phyloP scores from a whole-genome alignment of 2,888 invertebrate genomes.

The Epinotia nisella region DNA sequence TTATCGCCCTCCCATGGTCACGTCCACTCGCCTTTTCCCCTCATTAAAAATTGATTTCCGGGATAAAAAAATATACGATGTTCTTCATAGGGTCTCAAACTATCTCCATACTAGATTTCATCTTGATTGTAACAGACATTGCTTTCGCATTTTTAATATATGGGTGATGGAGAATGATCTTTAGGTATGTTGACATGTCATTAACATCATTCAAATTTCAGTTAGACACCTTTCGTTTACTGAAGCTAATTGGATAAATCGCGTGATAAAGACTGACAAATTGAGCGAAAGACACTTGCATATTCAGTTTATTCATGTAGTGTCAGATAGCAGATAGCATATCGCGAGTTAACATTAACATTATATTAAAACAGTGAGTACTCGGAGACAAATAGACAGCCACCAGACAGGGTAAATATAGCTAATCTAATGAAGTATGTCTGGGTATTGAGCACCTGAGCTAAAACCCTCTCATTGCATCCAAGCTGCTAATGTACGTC shows the following conservation, averaged over 20 bases:
- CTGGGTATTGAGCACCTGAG: background rate
- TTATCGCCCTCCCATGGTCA: too few relatives aligned
- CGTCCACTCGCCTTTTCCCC: too few relatives aligned
- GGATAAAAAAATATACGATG: too few relatives aligned
- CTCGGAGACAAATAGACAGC: conserved; percentile 7
- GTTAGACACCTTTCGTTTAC: background rate
- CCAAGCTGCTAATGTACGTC: conserved; percentile 19
- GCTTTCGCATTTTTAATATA: too few relatives aligned
- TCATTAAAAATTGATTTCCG: too few relatives aligned
- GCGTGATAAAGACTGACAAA: conserved; percentile 13
- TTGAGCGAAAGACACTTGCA: conserved; percentile 16
- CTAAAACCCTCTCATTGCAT: conserved; percentile 7
- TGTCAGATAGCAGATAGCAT: conserved; percentile 5
- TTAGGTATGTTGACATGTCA: too few relatives aligned
- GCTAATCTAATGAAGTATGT: background rate
- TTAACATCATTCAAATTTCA: too few relatives aligned
- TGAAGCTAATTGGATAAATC: background rate
- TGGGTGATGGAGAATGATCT: too few relatives aligned
- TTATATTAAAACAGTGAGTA: background rate
- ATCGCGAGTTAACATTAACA: background rate
- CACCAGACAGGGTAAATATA: conserved; percentile 1
- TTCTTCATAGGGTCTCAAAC: too few relatives aligned
- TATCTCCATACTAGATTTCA: too few relatives aligned
- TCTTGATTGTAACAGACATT: too few relatives aligned
- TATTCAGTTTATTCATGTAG: conserved; percentile 3